Evolutionary conservation across 2,888 invertebrate species (phyloP), one percentile per base, ranked within the genome.

Genomic region (Hypselothyrea guttata): DNA sequence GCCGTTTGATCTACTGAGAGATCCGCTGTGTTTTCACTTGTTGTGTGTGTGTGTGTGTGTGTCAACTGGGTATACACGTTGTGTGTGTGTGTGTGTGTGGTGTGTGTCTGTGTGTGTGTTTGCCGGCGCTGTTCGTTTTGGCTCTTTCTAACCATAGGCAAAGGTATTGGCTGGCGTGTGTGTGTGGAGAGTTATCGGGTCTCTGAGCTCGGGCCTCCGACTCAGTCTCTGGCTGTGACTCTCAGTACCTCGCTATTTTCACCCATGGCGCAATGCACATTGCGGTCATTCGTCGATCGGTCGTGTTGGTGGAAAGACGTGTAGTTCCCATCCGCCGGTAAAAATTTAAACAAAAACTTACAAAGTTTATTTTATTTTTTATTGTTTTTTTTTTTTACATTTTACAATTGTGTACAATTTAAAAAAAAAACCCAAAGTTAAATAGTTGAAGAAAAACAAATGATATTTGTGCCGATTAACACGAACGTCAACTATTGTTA

Each of bases 271-370:
- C 74, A 68, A 46, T 81, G 81, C 75, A 74, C 70, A 66, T 74
- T 77, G 63, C 70, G 82, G 77, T 86, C 87, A 86, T 67, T 86
- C 87, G 81, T 71, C 69, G 77, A 86, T 86, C 85, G 74, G 73
- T 83, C 66, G 86, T 70, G 78, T 63, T 69, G 59, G 71, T 78
- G 78, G 67, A 64, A 68, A 71, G 81, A 75, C 82, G 75, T 71
- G 31, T 37, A 31, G 27, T 8, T 33, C 41, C 7, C 4, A n/a
- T 18, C 4, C 38, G 16, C 16, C 38, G 16, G 16, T 2, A n/a
- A n/a, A n/a, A 18, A 38, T 16, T n/a, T 8, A 9, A 15, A 13
- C 8, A 35, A 34, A 34, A 11, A 34, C n/a, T n/a, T n/a, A n/a
- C n/a, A n/a, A n/a, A 15, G 7, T 9, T n/a, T 11, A 18, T 31